Base-by-base conservation (phyloP, 2,797 vertebrate genomes). In the Chelon auratus region DNA sequence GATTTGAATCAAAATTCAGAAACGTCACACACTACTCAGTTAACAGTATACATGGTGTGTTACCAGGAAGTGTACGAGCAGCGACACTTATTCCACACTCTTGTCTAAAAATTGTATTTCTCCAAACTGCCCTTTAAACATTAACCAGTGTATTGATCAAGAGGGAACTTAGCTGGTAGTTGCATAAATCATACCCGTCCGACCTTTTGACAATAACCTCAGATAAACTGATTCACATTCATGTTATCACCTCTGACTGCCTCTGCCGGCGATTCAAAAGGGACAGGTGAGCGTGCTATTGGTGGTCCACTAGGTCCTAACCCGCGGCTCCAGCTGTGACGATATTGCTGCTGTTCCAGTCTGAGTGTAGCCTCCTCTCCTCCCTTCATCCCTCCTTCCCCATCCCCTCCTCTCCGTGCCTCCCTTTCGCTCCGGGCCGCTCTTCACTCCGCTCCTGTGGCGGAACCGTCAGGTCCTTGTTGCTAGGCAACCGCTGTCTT, bases 401-500 rank as follows among this genome's bases (percentile, higher is more conserved):
- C 30, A 6, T 7, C 30, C 24, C 11, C 33, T 2, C 33, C 30
- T 6, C 52, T 78, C 63, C 47, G 4, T 14, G 30, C 75, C 79
- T 64, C 50, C 68, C 62, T 68, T 75, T 77, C 73, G 69, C 83
- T 80, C 69, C 66, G 69, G 86, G 81, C 74, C 70, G 77, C 85
- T 86, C 84, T 72, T 83, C 82, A 70, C 81, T 87, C 75, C 62
- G 80, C 80, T 93, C 92, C 90, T 87, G 81, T 92, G 90, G 92
- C 74, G 70, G 91, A 92, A 93, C 93, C 88, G 78, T 85, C 89
- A 82, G 90, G 90, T 89, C 90, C 90, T 91, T 94, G 94, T 95
- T 95, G 93, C 95, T 92, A 92, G 79, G 94, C 92, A 95, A 95
- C 94, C 82, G 24, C 90, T 79, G 88, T 93, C 83, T 92, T 92